Conservation (phyloP, 2,888 invertebrate genomes). For the Lochmaea capreae region DNA sequence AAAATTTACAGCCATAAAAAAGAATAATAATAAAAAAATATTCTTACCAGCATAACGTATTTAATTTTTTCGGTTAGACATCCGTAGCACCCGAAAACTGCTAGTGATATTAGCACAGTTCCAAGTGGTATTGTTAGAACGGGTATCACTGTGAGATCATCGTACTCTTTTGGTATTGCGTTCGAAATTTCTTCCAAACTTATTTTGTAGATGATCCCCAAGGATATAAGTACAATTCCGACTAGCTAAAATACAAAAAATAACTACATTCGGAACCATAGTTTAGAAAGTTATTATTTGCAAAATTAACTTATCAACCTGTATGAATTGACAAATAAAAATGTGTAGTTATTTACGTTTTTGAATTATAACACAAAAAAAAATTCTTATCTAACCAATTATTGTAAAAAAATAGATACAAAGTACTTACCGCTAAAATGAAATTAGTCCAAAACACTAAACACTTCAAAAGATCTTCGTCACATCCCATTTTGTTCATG, state of each 20-base stretch:
- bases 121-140: constrained; percentile 41
- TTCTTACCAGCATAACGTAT: constrained; percentile 38
- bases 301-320: too few relatives aligned
- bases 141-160: constrained; percentile 39
- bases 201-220: constrained; percentile 44
- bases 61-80: constrained; percentile 42
- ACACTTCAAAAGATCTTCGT: constrained; percentile 45
- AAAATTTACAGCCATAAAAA: too few relatives aligned
- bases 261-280: too few relatives aligned
- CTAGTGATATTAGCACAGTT: constrained; percentile 37
- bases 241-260: constrained; percentile 32
- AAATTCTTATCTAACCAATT: background rate
- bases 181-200: constrained; percentile 39
- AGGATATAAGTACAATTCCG: constrained; percentile 40
- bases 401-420: background rate
- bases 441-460: constrained; percentile 46
- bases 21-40: background rate
- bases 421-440: constrained; percentile 43
- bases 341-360: background rate
- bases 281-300: too few relatives aligned
- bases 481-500: constrained; percentile 41
- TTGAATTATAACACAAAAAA: background rate
- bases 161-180: constrained; percentile 41
- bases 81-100: constrained; percentile 45
- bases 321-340: background rate